Base-by-base conservation (phyloP, 2,797 vertebrate genomes). In the Tolypeutes matacus region DNA sequence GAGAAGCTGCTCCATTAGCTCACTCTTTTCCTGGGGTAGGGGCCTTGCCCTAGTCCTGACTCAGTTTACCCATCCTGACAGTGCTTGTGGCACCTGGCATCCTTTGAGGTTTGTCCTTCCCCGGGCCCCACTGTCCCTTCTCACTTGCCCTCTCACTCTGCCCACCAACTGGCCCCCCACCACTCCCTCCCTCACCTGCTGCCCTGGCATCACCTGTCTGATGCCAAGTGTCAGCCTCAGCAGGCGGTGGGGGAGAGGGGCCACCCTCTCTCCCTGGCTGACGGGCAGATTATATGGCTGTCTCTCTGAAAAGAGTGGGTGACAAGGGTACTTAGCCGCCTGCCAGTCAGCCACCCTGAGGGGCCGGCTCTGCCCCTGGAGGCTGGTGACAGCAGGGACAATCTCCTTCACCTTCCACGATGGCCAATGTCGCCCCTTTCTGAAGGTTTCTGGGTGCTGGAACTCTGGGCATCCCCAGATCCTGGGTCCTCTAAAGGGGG, bases 241-340 rank as follows among this genome's bases (percentile, higher is more conserved):
- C 72, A 42, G 21, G 56, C 77, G 53, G 31, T 31, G 23, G 49
- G 42, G 39, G n/a, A 46, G 23, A 56, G 58, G 53, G 46, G 15
- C 78, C 29, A 5, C 25, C 31, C 65, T 46, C 21, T 36, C 95
- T 83, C 81, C 73, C 11, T 67, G n/a, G 72, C 86, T 95, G 96
- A 96, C 89, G 77, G 60, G 56, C 95, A 92, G 96, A 97, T 97
- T 96, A 97, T 82, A 95, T 14, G 67, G 94, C 87, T 95, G 86
- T 92, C 85, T 94, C 15, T 70, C 86, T 20, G 3, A 73, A 76
- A 85, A 91, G 69, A 86, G 77, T 53, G 90, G 95, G 93, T 94
- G 95, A 96, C 85, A 82, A 92, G 94, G 70, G 60, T 96, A 97
- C 97, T 98, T 93, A 96, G 72, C n/a, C 3, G 15, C 83, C 89